Evolutionary conservation across 2,888 invertebrate genomes (phyloP), one percentile per base, ranked within the genome.

Genomic region (Drosophila nr. perissopoda): DNA sequence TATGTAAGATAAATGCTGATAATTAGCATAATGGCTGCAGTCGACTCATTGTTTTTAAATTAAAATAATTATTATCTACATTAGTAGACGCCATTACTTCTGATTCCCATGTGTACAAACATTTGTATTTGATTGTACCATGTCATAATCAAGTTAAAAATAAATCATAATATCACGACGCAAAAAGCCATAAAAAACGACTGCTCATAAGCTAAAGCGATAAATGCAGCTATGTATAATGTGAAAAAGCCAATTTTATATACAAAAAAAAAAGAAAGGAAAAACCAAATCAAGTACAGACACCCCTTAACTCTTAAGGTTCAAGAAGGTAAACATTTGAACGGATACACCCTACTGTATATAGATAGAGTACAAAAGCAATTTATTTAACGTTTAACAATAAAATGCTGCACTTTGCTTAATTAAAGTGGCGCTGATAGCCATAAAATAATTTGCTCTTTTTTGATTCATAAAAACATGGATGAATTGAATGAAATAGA

Each of bases 91-190:
- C 34, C 34, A 46, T 51, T 67, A 63, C 59, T 62, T 38, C 25
- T n/a, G 34, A 40, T 59, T 29, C 52, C 25, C 46, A 25, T 46
- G 0, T 21, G 46, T 53, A 34, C 18, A n/a, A 8, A 49, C 25
- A 31, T 58, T 53, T 34, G 33, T 33, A 27, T 46, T 58, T 62
- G 52, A 52, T 62, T 52, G 57, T 52, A 70, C 52, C 67, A 77
- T 87, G 72, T 51, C 82, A 80, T 73, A 84, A 88, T 82, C 70
- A 72, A 83, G 74, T 88, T 86, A 81, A 79, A 88, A 81, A 84
- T 88, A 84, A 76, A 46, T 46, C 46, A 46, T 46, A 46, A 46
- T 79, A 82, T 70, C 56, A 77, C 79, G 49, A 29, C 46, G 46
- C 46, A 46, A 46, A 46, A 46, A 25, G 16, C 46, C 8, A 46